Conservation (phyloP, 2,797 vertebrate genomes). For the Eulemur mongoz region DNA sequence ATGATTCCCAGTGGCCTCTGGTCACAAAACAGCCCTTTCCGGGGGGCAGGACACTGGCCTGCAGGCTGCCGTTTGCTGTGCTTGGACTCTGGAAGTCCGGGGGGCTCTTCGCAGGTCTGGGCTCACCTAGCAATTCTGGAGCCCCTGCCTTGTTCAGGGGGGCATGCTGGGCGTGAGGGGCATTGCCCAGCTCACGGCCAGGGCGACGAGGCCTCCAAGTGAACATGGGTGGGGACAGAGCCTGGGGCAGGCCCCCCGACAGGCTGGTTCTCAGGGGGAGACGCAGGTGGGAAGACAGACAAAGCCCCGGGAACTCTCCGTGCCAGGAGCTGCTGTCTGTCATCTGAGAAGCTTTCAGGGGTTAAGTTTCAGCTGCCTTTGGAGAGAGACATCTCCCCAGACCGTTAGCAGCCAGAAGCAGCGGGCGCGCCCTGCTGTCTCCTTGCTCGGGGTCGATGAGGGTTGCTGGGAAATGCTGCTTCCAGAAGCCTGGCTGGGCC, state of each 20-base stretch:
- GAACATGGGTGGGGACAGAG: neutral
- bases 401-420: fast-evolving
- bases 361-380: neutral
- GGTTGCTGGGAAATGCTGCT: neutral
- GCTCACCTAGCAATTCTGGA: neutral
- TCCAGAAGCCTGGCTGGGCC: neutral
- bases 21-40: neutral
- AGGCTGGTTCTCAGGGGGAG: neutral
- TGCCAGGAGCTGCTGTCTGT: neutral
- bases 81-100: neutral
- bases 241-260: neutral
- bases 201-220: neutral
- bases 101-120: neutral
- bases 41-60: neutral
- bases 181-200: neutral
- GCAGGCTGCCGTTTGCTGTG: neutral
- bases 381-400: neutral
- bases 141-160: neutral
- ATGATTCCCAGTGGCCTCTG: too few relatives aligned
- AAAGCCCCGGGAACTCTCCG: neutral
- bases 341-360: neutral
- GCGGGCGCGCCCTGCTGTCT: neutral
- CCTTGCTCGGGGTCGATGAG: neutral
- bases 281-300: neutral
- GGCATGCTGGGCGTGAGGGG: neutral